Base-by-base conservation (phyloP, 1,140 invertebrate genomes). In the Coelopa frigida region DNA sequence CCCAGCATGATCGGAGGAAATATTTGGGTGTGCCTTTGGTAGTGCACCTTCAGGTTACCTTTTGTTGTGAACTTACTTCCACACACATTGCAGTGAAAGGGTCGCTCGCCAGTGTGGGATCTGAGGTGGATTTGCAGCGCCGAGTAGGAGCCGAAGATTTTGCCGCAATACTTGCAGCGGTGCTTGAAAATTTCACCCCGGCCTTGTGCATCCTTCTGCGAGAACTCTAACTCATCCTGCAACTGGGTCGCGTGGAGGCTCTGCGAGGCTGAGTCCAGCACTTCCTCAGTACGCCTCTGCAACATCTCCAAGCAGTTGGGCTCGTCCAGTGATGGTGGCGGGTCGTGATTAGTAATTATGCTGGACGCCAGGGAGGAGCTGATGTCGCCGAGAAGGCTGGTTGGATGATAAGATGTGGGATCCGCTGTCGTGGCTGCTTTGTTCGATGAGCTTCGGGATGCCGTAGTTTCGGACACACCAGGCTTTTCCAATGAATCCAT, bases 51-150 rank as follows among this genome's bases (percentile, higher is more conserved):
- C 32, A 95, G 79, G 71, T 95, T 95, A 53, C 92, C 92, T 77
- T 97, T 97, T 52, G 95, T 98, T 44, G 94, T 97, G 75, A 99
- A 98, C 59, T 90, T 79, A 72, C 90, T 94, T 46, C 93, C 92
- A 75, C 95, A 98, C 49, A 98, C 89, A 73, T 96, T 96, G 77
- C 95, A 99, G 71, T 94, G 93, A 75, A 94, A 98, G 27, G 95
- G 95, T 48, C 94, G 79, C 78, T 98, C 95, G 56, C 95, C 92
- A 60, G 92, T 96, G 71, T 96, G 93, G 21, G 90, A 93, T 55
- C 91, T 79, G 72, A 95, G 88, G 77, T 94, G 92, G 62, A 94
- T 94, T 76, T 94, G 91, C 27, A 96, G 79, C 6, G 91, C 91
- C 15, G 89, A 93, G 73, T 97, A 94, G 61, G 89, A 94, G 57